Evolutionary conservation across 2,113 vertebrate genomes (phyloP), one percentile per base, ranked within the genome.

Genomic region (Podarcis muralis): DNA sequence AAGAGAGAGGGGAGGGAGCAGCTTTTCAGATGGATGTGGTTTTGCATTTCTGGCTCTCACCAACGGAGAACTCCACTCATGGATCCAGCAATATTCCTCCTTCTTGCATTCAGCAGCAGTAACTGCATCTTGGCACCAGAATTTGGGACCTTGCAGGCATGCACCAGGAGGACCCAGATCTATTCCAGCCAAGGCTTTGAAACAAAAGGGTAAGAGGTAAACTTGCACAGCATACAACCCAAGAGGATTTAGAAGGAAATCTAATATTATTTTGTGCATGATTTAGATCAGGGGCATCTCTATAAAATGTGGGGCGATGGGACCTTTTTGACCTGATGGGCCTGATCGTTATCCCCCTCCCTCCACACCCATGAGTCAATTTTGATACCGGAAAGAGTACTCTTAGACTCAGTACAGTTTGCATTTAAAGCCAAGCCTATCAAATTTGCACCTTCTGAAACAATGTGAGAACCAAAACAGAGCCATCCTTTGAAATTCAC

Each of bases 151-250:
- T 4, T 74, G 90, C 66, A 20, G 84, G 90, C 92, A 93, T 65
- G 57, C 30, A 0, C 0, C 2, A 0, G 92, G 35, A 16, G 0
- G 66, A 27, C 66, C 18, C 0, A 0, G 0, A 0, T 2, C 66
- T 9, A 25, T 35, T 25, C 23, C 1, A 9, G 88, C 90, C n/a
- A 22, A 9, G 0, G 22, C 2, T 1, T 2, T 90, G 89, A 84
- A 62, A 65, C 32, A 59, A 76, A 77, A 2, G 8, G 0, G 0
- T 59, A 15, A 9, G 83, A 11, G 0, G 37, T 32, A 20, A 25
- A 22, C 23, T 8, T 25, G 65, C 25, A 66, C 22, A 25, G 23
- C 30, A 27, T 3, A 71, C 9, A 71, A n/a, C 5, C 9, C 9
- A 71, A 20, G 15, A 48, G 66, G 66, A 22, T 68, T 68, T 22